These are phyloP conservation scores for Pterostichus madidus DNA, from an alignment of 2,888 invertebrate genomes.

Conservation along the genomic window DNA sequence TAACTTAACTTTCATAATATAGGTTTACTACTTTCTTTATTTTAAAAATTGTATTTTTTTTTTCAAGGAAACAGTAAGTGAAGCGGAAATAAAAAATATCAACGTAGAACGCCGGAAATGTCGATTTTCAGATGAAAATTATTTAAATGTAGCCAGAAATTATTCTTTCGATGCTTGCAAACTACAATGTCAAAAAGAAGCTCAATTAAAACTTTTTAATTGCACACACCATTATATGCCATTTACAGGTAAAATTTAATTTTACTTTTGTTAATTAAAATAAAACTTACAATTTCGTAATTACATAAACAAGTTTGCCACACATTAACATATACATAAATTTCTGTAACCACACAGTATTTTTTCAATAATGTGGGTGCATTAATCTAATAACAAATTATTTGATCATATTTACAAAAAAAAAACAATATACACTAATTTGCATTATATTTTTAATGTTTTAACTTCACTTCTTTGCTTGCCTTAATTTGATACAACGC, in stretches of 20 bases:
- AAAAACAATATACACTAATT: no score
- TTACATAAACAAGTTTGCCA: no score
- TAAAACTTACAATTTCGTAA: no score
- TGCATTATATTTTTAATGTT: no score
- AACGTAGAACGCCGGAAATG: constrained; percentile 55
- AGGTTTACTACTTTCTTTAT: not conserved
- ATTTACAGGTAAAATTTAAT: constrained; percentile 42
- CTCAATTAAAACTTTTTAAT: constrained; percentile 30
- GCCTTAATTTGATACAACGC: no score
- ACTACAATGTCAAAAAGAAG: constrained; percentile 53
- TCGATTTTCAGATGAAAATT: constrained; percentile 59
- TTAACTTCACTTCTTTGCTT: no score
- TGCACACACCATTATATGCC: constrained; percentile 60
- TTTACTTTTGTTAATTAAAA: constrained; percentile 69
- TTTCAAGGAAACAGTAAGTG: constrained; percentile 42
- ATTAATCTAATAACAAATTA: no score
- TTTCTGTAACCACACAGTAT: no score
- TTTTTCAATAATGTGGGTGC: no score
- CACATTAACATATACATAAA: no score
- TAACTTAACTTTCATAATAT: not conserved
- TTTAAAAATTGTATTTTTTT: not conserved
- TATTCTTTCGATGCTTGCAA: constrained; percentile 56
- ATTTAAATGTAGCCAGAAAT: constrained; percentile 47
- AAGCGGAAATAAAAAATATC: constrained; percentile 37
- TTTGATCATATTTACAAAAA: no score